Conservation (phyloP, 2,113 vertebrate genomes). For the Sarotherodon lohbergeri region DNA sequence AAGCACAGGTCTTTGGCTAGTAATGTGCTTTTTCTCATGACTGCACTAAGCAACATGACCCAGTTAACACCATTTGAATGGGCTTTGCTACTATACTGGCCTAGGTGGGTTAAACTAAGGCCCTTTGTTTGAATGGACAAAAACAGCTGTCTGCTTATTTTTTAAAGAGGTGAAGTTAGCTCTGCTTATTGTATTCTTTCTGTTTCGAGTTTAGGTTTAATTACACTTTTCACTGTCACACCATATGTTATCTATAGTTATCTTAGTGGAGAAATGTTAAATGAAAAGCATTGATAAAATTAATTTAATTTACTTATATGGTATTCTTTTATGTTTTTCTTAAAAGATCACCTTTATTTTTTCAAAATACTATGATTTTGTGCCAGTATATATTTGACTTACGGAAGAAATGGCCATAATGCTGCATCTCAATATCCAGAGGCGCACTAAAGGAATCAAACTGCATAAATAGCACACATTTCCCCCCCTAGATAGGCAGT, state of each 20-base stretch:
- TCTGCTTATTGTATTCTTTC: background rate
- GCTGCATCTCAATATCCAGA: background rate
- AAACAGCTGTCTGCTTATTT: background rate
- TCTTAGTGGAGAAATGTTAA: background rate
- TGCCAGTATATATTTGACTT: background rate
- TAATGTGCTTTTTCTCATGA: slow-evolving; percentile 33
- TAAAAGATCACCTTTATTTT: background rate
- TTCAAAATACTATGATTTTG: background rate
- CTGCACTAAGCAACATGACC: slow-evolving; percentile 46
- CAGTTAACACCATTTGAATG: slow-evolving; percentile 51
- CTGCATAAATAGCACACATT: background rate
- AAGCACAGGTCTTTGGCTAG: slow-evolving; percentile 5
- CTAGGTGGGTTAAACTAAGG: background rate
- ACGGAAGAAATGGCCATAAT: background rate
- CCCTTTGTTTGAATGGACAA: background rate
- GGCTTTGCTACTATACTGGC: background rate
- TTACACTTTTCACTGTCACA: background rate
- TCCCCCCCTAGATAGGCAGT: background rate
- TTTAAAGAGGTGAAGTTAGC: background rate
- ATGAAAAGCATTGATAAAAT: background rate
- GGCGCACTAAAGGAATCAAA: background rate
- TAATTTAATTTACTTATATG: background rate
- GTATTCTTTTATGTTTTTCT: background rate
- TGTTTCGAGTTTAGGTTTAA: background rate
- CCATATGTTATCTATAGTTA: background rate